Base-by-base conservation (phyloP, 2,888 invertebrate genomes). In the Latrodectus hesperus region DNA sequence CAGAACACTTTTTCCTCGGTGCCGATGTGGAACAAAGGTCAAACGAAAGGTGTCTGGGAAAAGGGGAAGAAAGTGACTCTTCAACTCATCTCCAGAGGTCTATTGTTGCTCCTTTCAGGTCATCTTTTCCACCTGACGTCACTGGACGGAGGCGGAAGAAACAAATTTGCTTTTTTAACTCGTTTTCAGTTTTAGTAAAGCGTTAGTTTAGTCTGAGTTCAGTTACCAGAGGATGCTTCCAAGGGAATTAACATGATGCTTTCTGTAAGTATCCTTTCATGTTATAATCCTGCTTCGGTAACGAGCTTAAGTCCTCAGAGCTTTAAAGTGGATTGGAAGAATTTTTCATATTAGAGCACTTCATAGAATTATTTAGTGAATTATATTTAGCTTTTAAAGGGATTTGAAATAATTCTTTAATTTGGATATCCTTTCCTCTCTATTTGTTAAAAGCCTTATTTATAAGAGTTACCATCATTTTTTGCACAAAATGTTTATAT, bases 1-100 rank as follows among this genome's bases (percentile, higher is more conserved):
- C 17, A 73, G 51, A 53, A n/a, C 49, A 68, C 55, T 49, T 51
- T 65, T 81, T 82, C 64, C 64, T 71, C 49, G 70, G 38, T 72
- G 71, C 49, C 60, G 76, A 86, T 86, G 65, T 86, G 71, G 86
- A 86, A 86, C 86, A 86, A 86, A 86, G 86, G 86, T 86, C 86
- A 86, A 71, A 38, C 53, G 72, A 86, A 80, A 86, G 86, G 86
- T 86, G 80, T 81, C 86, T 86, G 86, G 80, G 86, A 86, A 86
- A 84, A 79, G 67, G 53, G 49, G 53, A 64, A 65, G 78, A 71
- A 73, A 74, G 81, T 60, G 68, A 72, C 64, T 72, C 65, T 51
- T 74, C 71, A 71, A 64, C 55, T 75, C 60, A 38, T 75, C 78
- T 78, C 73, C 68, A 22, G 49, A 87, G 53, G 77, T 68, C 78